These are phyloP conservation scores for Drosophila triauraria DNA, from an alignment of 1,140 invertebrate genomes.

Conservation along the genomic window DNA sequence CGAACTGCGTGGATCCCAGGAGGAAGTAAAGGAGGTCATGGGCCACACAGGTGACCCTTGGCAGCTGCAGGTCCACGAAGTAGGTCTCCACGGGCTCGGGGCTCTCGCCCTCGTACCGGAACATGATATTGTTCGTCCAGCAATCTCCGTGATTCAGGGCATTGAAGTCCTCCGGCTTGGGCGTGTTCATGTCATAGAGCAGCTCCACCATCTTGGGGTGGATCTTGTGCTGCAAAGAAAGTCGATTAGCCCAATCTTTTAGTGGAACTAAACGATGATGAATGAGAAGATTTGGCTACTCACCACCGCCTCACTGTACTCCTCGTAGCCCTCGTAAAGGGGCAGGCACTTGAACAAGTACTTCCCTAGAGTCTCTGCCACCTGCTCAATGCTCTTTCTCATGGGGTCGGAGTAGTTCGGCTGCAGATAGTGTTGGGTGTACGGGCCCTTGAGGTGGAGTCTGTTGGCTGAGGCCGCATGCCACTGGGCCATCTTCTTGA, in stretches of 20 bases:
- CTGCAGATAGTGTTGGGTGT: conserved; percentile 38
- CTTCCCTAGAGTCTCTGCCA: conserved; percentile 42
- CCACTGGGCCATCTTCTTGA: conserved; percentile 87
- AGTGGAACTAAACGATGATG: neutral
- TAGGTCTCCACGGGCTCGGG: conserved; percentile 48
- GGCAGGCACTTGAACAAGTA: conserved; percentile 42
- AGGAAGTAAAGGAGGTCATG: conserved; percentile 79
- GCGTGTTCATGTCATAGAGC: conserved; percentile 48
- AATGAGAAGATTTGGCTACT: neutral
- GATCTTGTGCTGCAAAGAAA: conserved; percentile 42
- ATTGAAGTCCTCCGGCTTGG: conserved; percentile 85
- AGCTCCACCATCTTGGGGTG: conserved; percentile 43
- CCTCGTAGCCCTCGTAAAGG: conserved; percentile 42
- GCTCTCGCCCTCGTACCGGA: conserved; percentile 64
- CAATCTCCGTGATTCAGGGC: conserved; percentile 88
- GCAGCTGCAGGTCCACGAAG: conserved; percentile 84
- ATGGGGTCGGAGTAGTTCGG: conserved; percentile 44
- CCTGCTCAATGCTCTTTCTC: conserved; percentile 32
- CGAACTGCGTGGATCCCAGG: conserved; percentile 54
- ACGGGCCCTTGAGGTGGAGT: conserved; percentile 45
- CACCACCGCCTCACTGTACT: conserved; percentile 50
- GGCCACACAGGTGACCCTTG: conserved; percentile 61
- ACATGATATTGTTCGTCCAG: conserved; percentile 84
- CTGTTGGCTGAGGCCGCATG: conserved; percentile 85
- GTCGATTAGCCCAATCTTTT: neutral